Conservation (phyloP, 2,888 invertebrate genomes). For the Drosophila histrio region DNA sequence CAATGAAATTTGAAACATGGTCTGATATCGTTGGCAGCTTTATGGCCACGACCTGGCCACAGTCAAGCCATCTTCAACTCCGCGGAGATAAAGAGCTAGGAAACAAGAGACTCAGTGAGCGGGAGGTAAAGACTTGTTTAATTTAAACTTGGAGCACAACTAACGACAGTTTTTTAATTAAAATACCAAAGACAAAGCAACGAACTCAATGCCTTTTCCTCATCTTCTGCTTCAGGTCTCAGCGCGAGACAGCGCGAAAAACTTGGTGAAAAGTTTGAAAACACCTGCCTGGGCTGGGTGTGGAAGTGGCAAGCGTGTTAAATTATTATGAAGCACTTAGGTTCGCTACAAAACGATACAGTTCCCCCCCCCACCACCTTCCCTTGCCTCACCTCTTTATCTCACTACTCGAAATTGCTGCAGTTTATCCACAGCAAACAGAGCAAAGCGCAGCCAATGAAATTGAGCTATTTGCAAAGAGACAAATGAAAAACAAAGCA, state of each 20-base stretch:
- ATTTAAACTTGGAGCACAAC: constrained; percentile 78
- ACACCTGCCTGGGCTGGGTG: constrained; percentile 56
- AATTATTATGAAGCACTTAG: constrained; percentile 78
- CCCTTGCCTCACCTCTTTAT: background rate
- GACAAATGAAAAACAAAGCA: constrained; percentile 66
- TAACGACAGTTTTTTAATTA: constrained; percentile 81
- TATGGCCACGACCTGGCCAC: constrained; percentile 38
- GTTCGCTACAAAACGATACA: constrained; percentile 64
- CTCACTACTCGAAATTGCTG: constrained; percentile 3
- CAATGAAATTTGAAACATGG: constrained; percentile 40
- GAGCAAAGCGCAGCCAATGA: constrained; percentile 47
- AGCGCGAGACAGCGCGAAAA: constrained; percentile 61
- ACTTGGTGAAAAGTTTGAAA: constrained; percentile 70
- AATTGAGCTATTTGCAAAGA: constrained; percentile 66
- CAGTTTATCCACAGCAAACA: constrained; percentile 59
- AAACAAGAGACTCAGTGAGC: background rate
- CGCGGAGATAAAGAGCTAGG: background rate
- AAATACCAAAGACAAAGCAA: constrained; percentile 78
- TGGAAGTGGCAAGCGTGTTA: constrained; percentile 55
- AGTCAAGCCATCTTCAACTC: constrained; percentile 36
- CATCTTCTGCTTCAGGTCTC: constrained; percentile 5
- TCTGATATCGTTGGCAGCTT: constrained; percentile 36
- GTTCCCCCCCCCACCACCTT: background rate
- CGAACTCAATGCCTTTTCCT: constrained; percentile 31
- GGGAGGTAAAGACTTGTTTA: constrained; percentile 46